Conservation (phyloP, 2,888 invertebrate genomes). For the Agrotis ipsilon region DNA sequence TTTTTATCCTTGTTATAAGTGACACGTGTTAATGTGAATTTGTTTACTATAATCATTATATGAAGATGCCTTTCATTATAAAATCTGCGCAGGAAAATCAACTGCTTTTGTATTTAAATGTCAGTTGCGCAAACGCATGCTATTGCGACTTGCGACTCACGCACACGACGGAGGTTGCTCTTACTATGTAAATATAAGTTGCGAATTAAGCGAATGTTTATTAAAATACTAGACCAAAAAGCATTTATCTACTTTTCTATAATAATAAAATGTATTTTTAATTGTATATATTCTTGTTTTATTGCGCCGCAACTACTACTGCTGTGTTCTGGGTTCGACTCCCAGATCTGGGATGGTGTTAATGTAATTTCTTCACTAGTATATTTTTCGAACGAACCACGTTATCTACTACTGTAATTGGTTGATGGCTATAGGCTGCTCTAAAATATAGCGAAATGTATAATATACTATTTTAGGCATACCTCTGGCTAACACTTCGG, state of each 20-base stretch:
- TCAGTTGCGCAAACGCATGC: slow-evolving; percentile 38
- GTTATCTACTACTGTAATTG: not conserved
- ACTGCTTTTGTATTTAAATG: slow-evolving; percentile 45
- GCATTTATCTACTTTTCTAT: slow-evolving; percentile 66
- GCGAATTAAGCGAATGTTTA: slow-evolving; percentile 49
- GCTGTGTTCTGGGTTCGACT: not conserved
- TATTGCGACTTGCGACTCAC: slow-evolving; percentile 25
- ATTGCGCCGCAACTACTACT: not conserved
- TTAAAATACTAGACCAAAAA: slow-evolving; percentile 67
- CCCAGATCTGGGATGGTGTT: not conserved
- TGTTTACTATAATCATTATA: slow-evolving; percentile 4
- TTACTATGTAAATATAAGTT: slow-evolving; percentile 44
- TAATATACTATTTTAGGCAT: not conserved
- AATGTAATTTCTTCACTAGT: not conserved
- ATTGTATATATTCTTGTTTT: slow-evolving; percentile 20
- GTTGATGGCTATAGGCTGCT: not conserved
- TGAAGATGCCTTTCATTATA: slow-evolving; percentile 16
- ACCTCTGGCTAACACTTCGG: not conserved
- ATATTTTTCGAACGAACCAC: not conserved
- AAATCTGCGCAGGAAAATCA: slow-evolving; percentile 29
- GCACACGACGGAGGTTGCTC: slow-evolving; percentile 41
- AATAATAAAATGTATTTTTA: slow-evolving; percentile 27
- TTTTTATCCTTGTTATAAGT: slow-evolving; percentile 5
- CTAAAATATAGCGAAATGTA: not conserved
- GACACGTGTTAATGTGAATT: not conserved